Conservation (phyloP, 2,888 invertebrate species). For the Cacoxenus indagator region DNA sequence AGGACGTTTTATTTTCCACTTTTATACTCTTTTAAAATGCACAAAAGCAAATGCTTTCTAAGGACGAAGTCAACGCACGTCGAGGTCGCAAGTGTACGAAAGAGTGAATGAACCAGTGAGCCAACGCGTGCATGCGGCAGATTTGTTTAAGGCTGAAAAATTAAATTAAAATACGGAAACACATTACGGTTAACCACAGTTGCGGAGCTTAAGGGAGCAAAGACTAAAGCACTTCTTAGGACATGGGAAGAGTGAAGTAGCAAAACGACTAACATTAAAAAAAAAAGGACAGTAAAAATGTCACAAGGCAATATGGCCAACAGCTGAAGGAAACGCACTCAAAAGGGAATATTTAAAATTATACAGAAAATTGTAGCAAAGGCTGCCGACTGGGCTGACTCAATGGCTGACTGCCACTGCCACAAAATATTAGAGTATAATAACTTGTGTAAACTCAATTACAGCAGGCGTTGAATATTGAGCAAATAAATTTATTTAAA, state of each 20-base stretch:
- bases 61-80: neutral
- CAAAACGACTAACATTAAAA: neutral
- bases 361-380: conserved; percentile 1
- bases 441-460: neutral
- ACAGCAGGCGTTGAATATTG: neutral
- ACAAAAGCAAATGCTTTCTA: conserved; percentile 11
- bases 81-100: no score
- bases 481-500: neutral
- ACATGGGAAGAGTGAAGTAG: neutral
- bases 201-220: neutral
- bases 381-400: neutral
- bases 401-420: neutral
- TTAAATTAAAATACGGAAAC: conserved; percentile 22
- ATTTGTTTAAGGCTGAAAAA: conserved; percentile 21
- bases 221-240: neutral
- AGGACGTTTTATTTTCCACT: neutral
- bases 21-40: conserved; percentile 5
- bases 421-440: neutral
- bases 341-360: conserved; percentile 22
- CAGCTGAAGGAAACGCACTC: neutral
- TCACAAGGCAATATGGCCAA: neutral
- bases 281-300: neutral
- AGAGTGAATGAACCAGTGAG: neutral
- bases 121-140: conserved; percentile 5
- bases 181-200: conserved; percentile 19